Evolutionary conservation across 2,888 invertebrate genomes (phyloP), one percentile per base, ranked within the genome.

Genomic region (Nomada goodeniana): DNA sequence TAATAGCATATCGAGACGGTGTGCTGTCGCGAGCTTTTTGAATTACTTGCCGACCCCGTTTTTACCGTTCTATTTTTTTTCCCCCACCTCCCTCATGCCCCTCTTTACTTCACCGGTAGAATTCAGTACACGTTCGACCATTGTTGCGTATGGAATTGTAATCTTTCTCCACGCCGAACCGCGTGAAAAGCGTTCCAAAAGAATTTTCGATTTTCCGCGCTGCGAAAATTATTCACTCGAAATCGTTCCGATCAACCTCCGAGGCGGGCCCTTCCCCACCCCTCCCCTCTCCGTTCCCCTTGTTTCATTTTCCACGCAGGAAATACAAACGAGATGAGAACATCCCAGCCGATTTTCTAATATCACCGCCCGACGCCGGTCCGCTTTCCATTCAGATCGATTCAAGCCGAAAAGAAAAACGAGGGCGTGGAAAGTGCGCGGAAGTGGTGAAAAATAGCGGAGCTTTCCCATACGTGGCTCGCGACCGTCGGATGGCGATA

Each of bases 41-140:
- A 85, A 86, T 83, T 80, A 79, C 78, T 60, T 65, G 65, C 65
- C 85, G 87, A 83, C 86, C 85, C 70, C 73, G 52, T 87, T 86
- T 64, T 73, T 71, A 80, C 63, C 20, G 68, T 78, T 68, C 80
- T 76, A 80, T 71, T 77, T 84, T 82, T 72, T 74, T 20, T 67
- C 15, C 42, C 20, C 47, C 20, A 7, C 18, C 29, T 23, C 7
- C 18, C 18, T 20, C 15, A 5, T 23, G 18, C 47, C 20, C 26
- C 20, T 10, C 57, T 57, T 26, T 26, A 20, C 57, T 57, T 9
- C 69, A 10, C n/a, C 44, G 26, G 60, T 60, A 69, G 76, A 80
- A 80, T 67, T 47, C 59, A 10, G 42, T 50, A 65, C 72, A 42
- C 81, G 47, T 60, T 57, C 42, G 9, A 42, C 67, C 59, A 64